These are phyloP conservation scores for Euspilapteryx auroguttella DNA, from an alignment of 2,888 invertebrate species.

Conservation along the genomic window DNA sequence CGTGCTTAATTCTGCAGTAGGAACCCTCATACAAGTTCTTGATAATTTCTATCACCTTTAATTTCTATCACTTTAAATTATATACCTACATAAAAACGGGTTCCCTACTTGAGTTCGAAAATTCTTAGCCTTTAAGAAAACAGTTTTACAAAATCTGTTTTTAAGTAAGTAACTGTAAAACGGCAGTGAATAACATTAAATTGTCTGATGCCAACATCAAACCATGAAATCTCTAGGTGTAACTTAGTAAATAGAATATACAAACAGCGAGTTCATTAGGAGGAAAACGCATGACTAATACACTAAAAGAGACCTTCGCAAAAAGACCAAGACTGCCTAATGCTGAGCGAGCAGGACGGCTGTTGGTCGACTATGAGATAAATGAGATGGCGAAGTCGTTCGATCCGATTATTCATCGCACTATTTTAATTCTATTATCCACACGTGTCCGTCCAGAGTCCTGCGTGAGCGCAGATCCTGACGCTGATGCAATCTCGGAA, in stretches of 20 bases:
- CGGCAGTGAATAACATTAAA: too few relatives aligned
- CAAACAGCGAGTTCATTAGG: constrained; percentile 1
- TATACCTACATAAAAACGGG: too few relatives aligned
- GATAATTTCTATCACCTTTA: too few relatives aligned
- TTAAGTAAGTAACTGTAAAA: too few relatives aligned
- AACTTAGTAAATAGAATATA: not conserved
- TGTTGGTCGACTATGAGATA: constrained; percentile 8
- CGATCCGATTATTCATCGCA: constrained; percentile 33
- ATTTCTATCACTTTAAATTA: too few relatives aligned
- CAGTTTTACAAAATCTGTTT: too few relatives aligned
- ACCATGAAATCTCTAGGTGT: not conserved
- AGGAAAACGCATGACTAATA: constrained; percentile 6
- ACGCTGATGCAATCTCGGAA: constrained; percentile 18
- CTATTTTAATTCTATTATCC: constrained; percentile 39
- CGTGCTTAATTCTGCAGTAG: too few relatives aligned
- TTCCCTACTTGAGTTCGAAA: too few relatives aligned
- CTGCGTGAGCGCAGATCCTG: constrained; percentile 13
- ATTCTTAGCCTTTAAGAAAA: too few relatives aligned
- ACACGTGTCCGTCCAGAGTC: constrained; percentile 23
- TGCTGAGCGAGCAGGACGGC: constrained; percentile 10
- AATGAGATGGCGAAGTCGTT: constrained; percentile 7
- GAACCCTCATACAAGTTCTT: too few relatives aligned
- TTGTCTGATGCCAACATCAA: too few relatives aligned
- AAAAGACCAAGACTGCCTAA: constrained; percentile 13
- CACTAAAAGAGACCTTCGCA: constrained; percentile 12